phyloP scores from a whole-genome alignment of 2,113 vertebrate genomes.

The Spea bombifrons region DNA sequence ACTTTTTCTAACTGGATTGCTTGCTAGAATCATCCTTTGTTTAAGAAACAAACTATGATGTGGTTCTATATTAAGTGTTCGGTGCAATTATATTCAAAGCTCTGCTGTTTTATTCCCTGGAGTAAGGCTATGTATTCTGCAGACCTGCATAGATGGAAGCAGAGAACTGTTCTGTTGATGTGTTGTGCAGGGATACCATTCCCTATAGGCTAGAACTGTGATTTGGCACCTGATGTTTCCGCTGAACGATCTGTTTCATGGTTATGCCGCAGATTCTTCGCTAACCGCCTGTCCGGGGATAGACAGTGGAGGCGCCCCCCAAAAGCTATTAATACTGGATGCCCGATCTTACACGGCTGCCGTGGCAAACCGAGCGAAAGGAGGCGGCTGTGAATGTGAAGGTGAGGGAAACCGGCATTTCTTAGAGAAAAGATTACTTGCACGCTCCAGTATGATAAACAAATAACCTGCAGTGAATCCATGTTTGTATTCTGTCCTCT shows the following conservation, averaged over 20 bases:
- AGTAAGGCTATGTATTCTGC: too few species aligned
- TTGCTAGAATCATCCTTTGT: too few species aligned
- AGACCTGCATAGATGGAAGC: background rate
- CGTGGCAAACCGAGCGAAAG: constrained; percentile 96
- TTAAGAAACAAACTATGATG: too few species aligned
- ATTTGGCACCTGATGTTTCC: background rate
- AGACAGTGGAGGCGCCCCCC: constrained; percentile 75
- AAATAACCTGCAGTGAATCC: too few species aligned
- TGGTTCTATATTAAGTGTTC: background rate
- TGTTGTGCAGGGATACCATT: too few species aligned
- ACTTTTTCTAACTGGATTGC: constrained; percentile 37
- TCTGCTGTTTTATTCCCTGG: background rate
- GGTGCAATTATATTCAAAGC: background rate
- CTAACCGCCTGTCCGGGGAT: constrained; percentile 78
- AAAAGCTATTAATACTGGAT: constrained; percentile 94
- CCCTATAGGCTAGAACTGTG: background rate
- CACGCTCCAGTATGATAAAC: too few species aligned
- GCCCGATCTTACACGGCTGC: constrained; percentile 95
- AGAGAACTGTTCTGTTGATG: too few species aligned
- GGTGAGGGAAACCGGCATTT: constrained; percentile 73
- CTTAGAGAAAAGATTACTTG: background rate
- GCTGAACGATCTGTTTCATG: too few species aligned
- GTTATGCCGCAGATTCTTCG: constrained; percentile 77
- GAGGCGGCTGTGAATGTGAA: constrained; percentile 96
- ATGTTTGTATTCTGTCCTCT: too few species aligned